Evolutionary conservation across 2,113 vertebrate species (phyloP).

Genomic region (Oxygymnocypris stewartii): DNA sequence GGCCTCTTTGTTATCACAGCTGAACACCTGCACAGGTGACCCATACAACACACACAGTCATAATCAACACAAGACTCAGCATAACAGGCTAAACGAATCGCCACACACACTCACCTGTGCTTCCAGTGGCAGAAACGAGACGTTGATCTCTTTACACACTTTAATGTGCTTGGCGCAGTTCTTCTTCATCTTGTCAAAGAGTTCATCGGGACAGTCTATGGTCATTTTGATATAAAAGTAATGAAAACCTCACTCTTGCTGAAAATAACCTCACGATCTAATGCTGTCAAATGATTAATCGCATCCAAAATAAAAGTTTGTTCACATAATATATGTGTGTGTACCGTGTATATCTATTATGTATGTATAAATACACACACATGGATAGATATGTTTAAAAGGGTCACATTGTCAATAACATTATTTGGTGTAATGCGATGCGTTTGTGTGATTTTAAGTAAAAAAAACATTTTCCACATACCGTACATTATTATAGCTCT

Average conservation of each 20-base stretch:
- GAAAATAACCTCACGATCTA: background rate
- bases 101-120: constrained; percentile 79
- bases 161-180: constrained; percentile 86
- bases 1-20: constrained; percentile 83
- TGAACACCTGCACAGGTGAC: constrained; percentile 83
- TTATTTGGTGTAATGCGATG: too few species aligned
- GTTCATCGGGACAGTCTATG: constrained; percentile 87
- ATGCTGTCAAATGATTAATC: too few species aligned
- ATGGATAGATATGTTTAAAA: too few species aligned
- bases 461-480: too few species aligned
- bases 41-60: background rate
- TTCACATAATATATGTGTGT: too few species aligned
- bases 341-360: too few species aligned
- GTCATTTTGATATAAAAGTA: background rate
- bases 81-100: background rate
- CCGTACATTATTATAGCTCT: too few species aligned
- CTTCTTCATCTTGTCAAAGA: constrained; percentile 90
- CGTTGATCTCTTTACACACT: constrained; percentile 91
- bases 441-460: too few species aligned
- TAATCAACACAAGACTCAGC: constrained; percentile 2
- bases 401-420: too few species aligned
- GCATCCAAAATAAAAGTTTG: too few species aligned
- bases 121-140: constrained; percentile 90
- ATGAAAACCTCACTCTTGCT: background rate
- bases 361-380: too few species aligned